Conservation (phyloP, 2,888 invertebrate species). For the Notodonta dromedarius region DNA sequence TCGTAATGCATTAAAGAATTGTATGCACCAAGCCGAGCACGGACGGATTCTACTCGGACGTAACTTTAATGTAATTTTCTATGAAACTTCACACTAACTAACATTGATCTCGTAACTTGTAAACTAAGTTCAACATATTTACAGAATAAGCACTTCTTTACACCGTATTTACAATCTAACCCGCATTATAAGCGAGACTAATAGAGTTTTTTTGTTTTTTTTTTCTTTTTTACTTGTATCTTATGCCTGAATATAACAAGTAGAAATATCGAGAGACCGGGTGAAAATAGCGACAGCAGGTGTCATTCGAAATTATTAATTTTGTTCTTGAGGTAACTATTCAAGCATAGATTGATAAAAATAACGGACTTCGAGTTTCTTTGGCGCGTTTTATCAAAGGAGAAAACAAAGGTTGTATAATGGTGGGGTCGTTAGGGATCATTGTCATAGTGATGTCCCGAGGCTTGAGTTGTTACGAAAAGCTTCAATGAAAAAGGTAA, state of each 20-base stretch:
- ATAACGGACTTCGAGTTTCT: slow-evolving; percentile 73
- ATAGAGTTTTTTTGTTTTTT: too few relatives aligned
- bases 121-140: neutral
- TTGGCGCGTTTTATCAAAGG: slow-evolving; percentile 77
- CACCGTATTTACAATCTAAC: too few relatives aligned
- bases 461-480: too few relatives aligned
- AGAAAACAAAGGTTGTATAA: slow-evolving; percentile 72
- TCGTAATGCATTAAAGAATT: slow-evolving; percentile 61
- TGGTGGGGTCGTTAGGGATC: too few relatives aligned
- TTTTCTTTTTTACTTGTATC: too few relatives aligned
- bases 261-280: too few relatives aligned
- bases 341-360: slow-evolving; percentile 74
- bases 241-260: too few relatives aligned
- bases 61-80: slow-evolving; percentile 43
- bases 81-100: slow-evolving; percentile 34
- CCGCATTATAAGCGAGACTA: too few relatives aligned
- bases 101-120: neutral
- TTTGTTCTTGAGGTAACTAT: slow-evolving; percentile 67
- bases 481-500: too few relatives aligned
- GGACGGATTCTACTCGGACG: slow-evolving; percentile 47
- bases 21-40: slow-evolving; percentile 50
- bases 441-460: too few relatives aligned
- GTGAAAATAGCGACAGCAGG: slow-evolving; percentile 16
- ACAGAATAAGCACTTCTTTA: neutral
- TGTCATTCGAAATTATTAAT: slow-evolving; percentile 63